phyloP scores from a whole-genome alignment of 2,113 vertebrate species.

The Microtus montanus region DNA sequence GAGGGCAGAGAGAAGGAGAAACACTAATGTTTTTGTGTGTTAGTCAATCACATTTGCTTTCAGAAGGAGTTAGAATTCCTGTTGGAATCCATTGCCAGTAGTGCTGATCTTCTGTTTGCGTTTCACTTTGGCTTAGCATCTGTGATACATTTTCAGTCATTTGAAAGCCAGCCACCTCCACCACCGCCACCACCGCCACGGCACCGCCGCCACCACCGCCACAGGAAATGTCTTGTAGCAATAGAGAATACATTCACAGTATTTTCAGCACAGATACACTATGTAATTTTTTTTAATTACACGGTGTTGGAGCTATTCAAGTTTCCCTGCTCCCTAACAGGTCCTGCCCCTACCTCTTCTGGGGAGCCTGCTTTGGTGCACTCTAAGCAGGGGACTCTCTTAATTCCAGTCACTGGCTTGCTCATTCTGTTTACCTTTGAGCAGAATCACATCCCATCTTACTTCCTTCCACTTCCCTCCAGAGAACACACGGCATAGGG shows the following conservation, averaged over 20 bases:
- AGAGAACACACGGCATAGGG: background rate
- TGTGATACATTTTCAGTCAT: slow-evolving; percentile 13
- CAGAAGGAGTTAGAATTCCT: slow-evolving; percentile 55
- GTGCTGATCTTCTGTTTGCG: background rate
- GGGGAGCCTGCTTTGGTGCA: background rate
- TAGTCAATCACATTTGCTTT: background rate
- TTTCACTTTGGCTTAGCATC: background rate
- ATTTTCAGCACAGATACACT: background rate
- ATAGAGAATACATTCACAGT: background rate
- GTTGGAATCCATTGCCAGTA: background rate
- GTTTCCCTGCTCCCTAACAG: background rate
- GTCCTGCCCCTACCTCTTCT: background rate
- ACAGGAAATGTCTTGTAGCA: background rate
- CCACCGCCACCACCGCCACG: background rate
- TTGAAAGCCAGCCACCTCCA: background rate
- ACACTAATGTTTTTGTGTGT: fast-evolving
- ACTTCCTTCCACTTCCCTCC: background rate
- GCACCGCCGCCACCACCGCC: background rate
- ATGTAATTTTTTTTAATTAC: background rate
- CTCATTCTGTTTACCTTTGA: background rate
- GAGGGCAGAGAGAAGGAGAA: background rate
- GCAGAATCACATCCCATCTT: background rate
- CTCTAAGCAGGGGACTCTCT: background rate
- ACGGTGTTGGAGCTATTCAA: background rate
- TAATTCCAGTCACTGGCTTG: background rate